A percentile compares a stretch with the other conserved stretches of the same genome.
phyloP scores from a whole-genome alignment of 2,113 vertebrate species.

The Scomber colias region DNA sequence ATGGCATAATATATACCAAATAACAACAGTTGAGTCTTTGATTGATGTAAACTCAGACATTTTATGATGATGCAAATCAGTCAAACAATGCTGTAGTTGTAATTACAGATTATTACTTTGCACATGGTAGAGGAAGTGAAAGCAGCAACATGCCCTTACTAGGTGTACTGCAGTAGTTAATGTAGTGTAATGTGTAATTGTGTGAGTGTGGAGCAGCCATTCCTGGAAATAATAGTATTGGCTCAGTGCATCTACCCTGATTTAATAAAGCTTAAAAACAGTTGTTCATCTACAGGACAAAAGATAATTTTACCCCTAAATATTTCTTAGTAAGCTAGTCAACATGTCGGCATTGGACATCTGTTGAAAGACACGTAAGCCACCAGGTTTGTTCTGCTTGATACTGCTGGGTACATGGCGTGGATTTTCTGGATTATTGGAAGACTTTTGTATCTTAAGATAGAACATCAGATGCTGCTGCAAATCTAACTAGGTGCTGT shows the following conservation, averaged over 20 bases:
- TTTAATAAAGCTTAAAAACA: background rate
- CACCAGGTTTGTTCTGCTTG: background rate
- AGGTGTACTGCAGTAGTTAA: no score
- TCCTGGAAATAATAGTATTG: background rate
- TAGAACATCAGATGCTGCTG: slow-evolving; percentile 10
- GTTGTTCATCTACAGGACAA: background rate
- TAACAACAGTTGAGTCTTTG: no score
- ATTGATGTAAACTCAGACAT: no score
- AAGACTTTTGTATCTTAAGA: background rate
- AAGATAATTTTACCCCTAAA: background rate
- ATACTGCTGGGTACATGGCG: background rate
- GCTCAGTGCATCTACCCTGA: background rate
- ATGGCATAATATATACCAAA: background rate
- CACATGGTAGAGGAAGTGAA: no score
- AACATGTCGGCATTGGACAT: background rate
- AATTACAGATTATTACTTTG: no score
- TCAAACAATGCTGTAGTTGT: no score
- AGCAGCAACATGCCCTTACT: no score
- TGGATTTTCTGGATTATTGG: background rate
- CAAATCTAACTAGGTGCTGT: background rate
- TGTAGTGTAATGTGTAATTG: background rate
- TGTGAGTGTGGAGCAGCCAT: background rate
- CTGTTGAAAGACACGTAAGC: background rate
- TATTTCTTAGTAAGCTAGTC: background rate
- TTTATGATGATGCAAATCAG: no score